Percentiles rank a stretch among this genome's conserved stretches.
phyloP scores from a whole-genome alignment of 1,140 invertebrate species.

The Sitophilus oryzae region DNA sequence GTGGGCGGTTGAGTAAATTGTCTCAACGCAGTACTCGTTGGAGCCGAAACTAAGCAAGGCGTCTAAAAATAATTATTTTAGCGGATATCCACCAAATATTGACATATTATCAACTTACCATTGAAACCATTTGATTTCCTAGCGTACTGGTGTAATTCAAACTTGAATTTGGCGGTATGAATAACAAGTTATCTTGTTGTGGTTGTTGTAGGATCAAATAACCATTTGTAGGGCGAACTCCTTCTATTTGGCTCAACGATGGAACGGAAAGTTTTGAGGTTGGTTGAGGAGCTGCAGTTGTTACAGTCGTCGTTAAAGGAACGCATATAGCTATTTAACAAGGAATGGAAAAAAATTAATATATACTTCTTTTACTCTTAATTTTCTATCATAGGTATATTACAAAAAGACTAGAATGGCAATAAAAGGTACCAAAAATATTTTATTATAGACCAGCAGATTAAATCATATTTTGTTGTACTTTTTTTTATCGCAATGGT shows the following conservation, averaged over 20 bases:
- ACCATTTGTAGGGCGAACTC: slow-evolving; percentile 9
- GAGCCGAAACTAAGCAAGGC: slow-evolving; percentile 3
- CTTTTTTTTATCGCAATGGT: no score
- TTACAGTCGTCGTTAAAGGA: not conserved
- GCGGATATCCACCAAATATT: not conserved
- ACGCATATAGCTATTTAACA: not conserved
- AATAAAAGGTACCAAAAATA: not conserved
- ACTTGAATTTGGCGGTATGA: slow-evolving; percentile 28
- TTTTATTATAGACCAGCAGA: no score
- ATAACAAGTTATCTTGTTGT: slow-evolving; percentile 13
- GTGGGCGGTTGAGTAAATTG: not conserved
- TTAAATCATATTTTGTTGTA: no score
- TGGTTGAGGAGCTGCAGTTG: not conserved
- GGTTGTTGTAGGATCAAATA: slow-evolving; percentile 15
- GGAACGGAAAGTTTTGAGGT: slow-evolving; percentile 3
- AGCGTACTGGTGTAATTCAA: slow-evolving; percentile 22
- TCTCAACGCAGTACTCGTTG: not conserved
- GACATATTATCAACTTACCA: slow-evolving; percentile 18
- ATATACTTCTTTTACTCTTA: no score
- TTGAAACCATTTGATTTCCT: slow-evolving; percentile 24
- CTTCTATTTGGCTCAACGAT: slow-evolving; percentile 13
- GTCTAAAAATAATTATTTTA: slow-evolving; percentile 3
- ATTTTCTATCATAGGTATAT: no score
- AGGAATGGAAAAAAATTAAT: not conserved
- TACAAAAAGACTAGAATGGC: not conserved